phyloP scores from a whole-genome alignment of 2,113 vertebrate species.

The Columbina picui region DNA sequence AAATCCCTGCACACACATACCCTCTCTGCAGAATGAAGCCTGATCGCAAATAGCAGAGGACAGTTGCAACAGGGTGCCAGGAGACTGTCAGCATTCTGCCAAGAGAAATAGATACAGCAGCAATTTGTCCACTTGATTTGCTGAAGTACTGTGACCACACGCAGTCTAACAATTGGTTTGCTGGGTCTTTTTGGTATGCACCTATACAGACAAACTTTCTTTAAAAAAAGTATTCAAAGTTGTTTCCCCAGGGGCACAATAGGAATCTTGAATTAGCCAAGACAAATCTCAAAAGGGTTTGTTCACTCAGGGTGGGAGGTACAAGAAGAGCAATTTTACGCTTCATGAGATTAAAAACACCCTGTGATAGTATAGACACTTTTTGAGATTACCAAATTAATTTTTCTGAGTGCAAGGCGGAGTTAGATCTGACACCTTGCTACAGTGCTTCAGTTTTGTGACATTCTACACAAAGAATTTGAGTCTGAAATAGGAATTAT shows the following conservation, averaged over 20 bases:
- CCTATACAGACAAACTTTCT: neutral
- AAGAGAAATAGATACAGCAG: constrained; percentile 40
- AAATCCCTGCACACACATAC: neutral
- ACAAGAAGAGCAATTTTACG: neutral
- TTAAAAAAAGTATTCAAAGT: neutral
- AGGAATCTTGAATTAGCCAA: neutral
- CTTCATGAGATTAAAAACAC: neutral
- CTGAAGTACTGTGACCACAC: constrained; percentile 27
- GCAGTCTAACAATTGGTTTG: neutral
- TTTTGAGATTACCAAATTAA: neutral
- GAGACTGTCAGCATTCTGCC: constrained; percentile 9
- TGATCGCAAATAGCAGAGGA: neutral
- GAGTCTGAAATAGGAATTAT: neutral
- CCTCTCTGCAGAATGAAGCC: neutral
- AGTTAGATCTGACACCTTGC: neutral
- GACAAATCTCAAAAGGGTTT: neutral
- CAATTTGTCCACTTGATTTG: constrained; percentile 27
- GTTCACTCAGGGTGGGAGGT: neutral
- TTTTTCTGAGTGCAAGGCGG: neutral
- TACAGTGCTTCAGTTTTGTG: neutral
- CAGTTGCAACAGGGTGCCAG: neutral
- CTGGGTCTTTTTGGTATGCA: neutral
- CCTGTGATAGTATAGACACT: neutral
- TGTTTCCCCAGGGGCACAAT: neutral
- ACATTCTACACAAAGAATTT: neutral